Evolutionary conservation across 2,113 vertebrate genomes (phyloP).

Genomic region (Chlamydotis undulata): DNA sequence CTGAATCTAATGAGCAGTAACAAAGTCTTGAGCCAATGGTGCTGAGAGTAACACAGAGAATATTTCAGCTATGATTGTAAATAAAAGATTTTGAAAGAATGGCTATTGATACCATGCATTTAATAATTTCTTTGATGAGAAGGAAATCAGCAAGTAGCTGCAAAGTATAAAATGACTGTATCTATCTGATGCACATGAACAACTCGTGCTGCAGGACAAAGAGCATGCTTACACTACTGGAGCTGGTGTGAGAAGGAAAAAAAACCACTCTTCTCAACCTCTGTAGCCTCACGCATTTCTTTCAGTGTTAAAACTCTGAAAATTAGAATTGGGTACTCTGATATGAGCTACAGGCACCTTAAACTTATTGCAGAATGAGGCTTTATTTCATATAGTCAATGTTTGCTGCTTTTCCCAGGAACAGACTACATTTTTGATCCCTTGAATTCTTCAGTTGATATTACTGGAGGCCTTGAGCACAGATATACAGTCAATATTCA

Average conservation of each 20-base stretch:
- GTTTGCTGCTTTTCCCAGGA: not conserved
- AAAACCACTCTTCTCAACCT: not conserved
- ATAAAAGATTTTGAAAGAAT: not conserved
- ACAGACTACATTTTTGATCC: not conserved
- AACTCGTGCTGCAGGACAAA: not conserved
- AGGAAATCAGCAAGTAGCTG: not conserved
- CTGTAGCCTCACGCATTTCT: not conserved
- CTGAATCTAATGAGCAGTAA: not conserved
- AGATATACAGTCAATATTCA: constrained; percentile 28
- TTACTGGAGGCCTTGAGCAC: not conserved
- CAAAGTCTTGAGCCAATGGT: not conserved
- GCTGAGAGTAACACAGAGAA: not conserved
- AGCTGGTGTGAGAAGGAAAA: not conserved
- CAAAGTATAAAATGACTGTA: not conserved
- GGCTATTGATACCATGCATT: not conserved
- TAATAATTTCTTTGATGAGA: not conserved
- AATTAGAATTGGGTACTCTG: not conserved
- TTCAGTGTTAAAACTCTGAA: not conserved
- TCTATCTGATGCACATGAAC: not conserved
- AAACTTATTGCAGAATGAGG: not conserved
- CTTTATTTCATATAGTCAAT: not conserved
- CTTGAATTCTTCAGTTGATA: not conserved
- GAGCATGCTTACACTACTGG: not conserved
- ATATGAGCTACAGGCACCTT: not conserved
- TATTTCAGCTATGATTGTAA: not conserved